Conservation (phyloP, 2,888 invertebrate genomes). For the Stenodema calcarata region DNA sequence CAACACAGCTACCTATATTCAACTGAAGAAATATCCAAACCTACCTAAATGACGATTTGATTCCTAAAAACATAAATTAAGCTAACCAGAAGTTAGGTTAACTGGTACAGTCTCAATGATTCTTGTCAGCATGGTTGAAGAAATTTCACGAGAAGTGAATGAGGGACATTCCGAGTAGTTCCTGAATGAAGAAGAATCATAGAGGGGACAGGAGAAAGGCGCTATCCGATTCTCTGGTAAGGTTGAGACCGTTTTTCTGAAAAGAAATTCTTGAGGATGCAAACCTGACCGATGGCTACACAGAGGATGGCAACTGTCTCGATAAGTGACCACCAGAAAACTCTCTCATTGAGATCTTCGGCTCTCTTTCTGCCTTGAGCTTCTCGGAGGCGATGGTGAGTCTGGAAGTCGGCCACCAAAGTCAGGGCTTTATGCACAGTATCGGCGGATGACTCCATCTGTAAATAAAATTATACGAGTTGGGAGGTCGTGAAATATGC, state of each 20-base stretch:
- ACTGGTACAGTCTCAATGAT: background rate
- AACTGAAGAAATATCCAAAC: background rate
- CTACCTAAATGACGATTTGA: background rate
- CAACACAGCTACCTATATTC: background rate
- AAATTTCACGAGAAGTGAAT: background rate
- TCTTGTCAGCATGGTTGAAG: background rate
- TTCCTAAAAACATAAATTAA: background rate
- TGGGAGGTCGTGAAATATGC: background rate
- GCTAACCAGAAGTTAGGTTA: background rate
- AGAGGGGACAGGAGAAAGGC: background rate
- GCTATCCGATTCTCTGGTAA: conserved; percentile 46
- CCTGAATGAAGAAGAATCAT: background rate
- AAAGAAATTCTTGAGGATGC: conserved; percentile 91
- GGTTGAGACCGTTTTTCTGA: conserved; percentile 66
- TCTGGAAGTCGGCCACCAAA: conserved; percentile 92
- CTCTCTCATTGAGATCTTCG: conserved; percentile 94
- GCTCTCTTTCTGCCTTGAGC: conserved; percentile 94
- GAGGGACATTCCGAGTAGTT: background rate
- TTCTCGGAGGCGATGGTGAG: conserved; percentile 93
- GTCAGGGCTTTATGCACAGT: conserved; percentile 89
- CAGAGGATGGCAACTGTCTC: conserved; percentile 85
- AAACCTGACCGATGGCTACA: conserved; percentile 89
- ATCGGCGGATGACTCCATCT: conserved; percentile 93
- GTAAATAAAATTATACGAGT: conserved; percentile 59
- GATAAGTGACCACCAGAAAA: conserved; percentile 90